Percentiles rank a stretch among this genome's conserved stretches.
These are phyloP conservation scores for Gadopsis bispinosus DNA, from an alignment of 2,797 vertebrate species.

Conservation along the genomic window DNA sequence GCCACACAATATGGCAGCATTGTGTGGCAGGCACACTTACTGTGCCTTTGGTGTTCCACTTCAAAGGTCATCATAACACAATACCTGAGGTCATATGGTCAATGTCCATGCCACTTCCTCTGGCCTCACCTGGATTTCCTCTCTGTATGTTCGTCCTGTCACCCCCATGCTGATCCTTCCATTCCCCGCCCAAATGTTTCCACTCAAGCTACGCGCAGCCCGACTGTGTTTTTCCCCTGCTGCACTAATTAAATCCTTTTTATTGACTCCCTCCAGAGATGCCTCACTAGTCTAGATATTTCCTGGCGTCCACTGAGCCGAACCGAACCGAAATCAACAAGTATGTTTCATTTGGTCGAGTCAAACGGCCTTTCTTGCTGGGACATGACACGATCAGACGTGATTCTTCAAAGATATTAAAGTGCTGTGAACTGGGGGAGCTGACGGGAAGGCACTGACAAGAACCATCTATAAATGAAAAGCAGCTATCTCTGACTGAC, in stretches of 20 bases:
- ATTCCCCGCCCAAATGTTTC: slow-evolving; percentile 65
- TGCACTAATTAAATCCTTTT: slow-evolving; percentile 59
- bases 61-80: slow-evolving; percentile 65
- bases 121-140: slow-evolving; percentile 71
- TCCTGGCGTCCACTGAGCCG: slow-evolving; percentile 48
- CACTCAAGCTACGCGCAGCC: slow-evolving; percentile 43
- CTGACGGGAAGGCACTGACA: slow-evolving; percentile 39
- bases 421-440: slow-evolving; percentile 40
- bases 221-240: slow-evolving; percentile 47
- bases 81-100: slow-evolving; percentile 59
- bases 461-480: slow-evolving; percentile 24
- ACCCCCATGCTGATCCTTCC: slow-evolving; percentile 59
- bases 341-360: slow-evolving; percentile 47
- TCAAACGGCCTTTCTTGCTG: slow-evolving; percentile 37
- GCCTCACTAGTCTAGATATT: slow-evolving; percentile 44
- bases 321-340: slow-evolving; percentile 51
- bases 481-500: slow-evolving; percentile 12
- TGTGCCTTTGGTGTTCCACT: slow-evolving; percentile 43
- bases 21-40: slow-evolving; percentile 37
- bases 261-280: slow-evolving; percentile 54
- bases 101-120: slow-evolving; percentile 65
- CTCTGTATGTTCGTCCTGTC: slow-evolving; percentile 56
- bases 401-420: slow-evolving; percentile 55
- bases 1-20: neutral
- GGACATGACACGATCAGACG: slow-evolving; percentile 49